These are phyloP conservation scores for Pristionchus maxplancki DNA, from an alignment of 2,888 invertebrate species.

Conservation along the genomic window DNA sequence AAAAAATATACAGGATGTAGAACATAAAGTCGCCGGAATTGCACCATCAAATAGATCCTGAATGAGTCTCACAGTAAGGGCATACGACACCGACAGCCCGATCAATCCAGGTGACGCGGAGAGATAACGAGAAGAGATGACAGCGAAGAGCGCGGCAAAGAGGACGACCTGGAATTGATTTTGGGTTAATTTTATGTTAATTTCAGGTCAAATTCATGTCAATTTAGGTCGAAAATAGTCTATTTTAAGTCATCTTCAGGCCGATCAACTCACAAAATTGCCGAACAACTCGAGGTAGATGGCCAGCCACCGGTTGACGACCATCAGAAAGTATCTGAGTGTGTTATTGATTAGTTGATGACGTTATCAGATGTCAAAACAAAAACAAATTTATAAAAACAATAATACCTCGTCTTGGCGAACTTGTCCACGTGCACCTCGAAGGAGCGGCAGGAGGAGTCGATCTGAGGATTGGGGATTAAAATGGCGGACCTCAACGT, in stretches of 20 bases:
- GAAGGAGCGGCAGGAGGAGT: conserved; percentile 56
- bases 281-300: conserved; percentile 95
- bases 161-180: conserved; percentile 82
- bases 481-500: no score
- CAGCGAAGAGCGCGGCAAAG: conserved; percentile 93
- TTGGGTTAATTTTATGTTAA: background rate
- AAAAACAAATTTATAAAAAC: background rate
- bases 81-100: conserved; percentile 81
- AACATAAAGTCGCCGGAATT: background rate
- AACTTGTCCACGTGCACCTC: conserved; percentile 56
- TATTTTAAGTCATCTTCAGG: background rate
- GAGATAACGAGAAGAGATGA: conserved; percentile 80
- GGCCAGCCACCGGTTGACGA: conserved; percentile 86
- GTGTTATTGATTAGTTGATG: background rate
- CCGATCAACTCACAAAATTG: conserved; percentile 82
- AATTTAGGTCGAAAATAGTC: background rate
- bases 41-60: background rate
- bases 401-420: conserved; percentile 11
- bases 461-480: conserved; percentile 57
- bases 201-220: background rate
- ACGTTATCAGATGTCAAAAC: background rate
- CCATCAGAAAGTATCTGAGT: conserved; percentile 65
- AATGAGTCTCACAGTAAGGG: conserved; percentile 56
- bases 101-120: conserved; percentile 80
- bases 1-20: background rate